phyloP scores from a whole-genome alignment of 1,140 invertebrate genomes.

The Penaeus indicus region DNA sequence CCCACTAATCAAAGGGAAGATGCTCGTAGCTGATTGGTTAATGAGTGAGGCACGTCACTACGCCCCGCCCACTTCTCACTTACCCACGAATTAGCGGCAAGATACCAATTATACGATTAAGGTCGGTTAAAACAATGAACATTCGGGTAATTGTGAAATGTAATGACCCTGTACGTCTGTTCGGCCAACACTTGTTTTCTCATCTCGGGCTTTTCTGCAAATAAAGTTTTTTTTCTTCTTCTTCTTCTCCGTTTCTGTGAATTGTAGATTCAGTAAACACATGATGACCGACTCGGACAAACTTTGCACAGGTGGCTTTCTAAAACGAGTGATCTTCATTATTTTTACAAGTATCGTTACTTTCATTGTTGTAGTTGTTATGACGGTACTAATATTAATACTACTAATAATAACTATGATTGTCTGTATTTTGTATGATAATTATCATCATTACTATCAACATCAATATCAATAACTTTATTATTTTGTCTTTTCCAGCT shows the following conservation, averaged over 20 bases:
- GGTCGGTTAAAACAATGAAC: conserved; percentile 11
- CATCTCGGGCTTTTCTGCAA: neutral
- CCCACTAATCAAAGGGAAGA: conserved; percentile 21
- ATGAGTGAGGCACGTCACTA: conserved; percentile 19
- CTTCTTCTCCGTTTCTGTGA: neutral
- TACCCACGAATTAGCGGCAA: conserved; percentile 10
- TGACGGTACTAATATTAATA: too few species aligned
- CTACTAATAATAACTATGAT: too few species aligned
- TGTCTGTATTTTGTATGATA: too few species aligned
- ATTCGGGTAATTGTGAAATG: too few species aligned
- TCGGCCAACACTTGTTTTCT: too few species aligned
- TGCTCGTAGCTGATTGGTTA: conserved; percentile 24
- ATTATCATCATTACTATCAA: neutral
- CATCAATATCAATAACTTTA: neutral
- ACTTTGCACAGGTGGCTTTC: too few species aligned
- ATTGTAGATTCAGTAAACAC: too few species aligned
- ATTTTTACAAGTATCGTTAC: too few species aligned
- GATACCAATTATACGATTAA: neutral
- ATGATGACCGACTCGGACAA: too few species aligned
- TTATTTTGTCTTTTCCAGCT: neutral
- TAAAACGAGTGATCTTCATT: too few species aligned
- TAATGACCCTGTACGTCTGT: too few species aligned
- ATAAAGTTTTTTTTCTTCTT: neutral
- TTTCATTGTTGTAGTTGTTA: too few species aligned
- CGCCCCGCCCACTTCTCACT: conserved; percentile 27